A percentile compares a stretch with the other conserved stretches of the same genome.
phyloP scores from a whole-genome alignment of 2,797 vertebrate genomes.

The Thamnophis elegans region DNA sequence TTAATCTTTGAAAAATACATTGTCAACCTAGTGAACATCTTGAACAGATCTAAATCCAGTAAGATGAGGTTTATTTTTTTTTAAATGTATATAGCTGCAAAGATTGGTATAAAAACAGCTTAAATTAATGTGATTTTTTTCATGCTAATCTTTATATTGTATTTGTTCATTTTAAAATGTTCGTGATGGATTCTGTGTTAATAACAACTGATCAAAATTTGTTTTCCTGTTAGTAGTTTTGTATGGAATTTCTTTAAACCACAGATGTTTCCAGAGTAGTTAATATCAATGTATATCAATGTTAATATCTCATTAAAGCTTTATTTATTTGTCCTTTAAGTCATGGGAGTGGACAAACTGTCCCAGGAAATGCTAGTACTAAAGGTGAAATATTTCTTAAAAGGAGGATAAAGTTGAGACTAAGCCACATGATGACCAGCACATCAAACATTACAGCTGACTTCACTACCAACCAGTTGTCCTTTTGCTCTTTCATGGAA shows the following conservation, averaged over 20 bases:
- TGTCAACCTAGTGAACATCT: background rate
- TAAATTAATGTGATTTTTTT: background rate
- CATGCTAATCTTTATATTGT: background rate
- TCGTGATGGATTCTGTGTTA: background rate
- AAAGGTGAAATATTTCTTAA: background rate
- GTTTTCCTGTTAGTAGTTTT: constrained; percentile 1
- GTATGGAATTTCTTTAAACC: background rate
- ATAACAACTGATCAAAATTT: background rate
- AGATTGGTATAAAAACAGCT: background rate
- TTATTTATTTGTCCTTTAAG: background rate
- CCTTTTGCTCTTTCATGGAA: background rate
- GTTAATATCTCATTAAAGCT: background rate
- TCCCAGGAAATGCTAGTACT: background rate
- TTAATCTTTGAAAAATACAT: background rate
- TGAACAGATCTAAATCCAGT: background rate
- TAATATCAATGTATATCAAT: background rate
- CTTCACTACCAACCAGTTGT: background rate
- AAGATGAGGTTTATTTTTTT: background rate
- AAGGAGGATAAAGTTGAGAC: background rate
- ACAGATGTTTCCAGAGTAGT: background rate
- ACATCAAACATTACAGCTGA: background rate
- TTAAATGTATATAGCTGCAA: background rate
- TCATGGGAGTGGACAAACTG: background rate
- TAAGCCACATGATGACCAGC: background rate
- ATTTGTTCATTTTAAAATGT: constrained; percentile 8